Conservation (phyloP, 1,140 invertebrate species). For the Drosophila tristis region DNA sequence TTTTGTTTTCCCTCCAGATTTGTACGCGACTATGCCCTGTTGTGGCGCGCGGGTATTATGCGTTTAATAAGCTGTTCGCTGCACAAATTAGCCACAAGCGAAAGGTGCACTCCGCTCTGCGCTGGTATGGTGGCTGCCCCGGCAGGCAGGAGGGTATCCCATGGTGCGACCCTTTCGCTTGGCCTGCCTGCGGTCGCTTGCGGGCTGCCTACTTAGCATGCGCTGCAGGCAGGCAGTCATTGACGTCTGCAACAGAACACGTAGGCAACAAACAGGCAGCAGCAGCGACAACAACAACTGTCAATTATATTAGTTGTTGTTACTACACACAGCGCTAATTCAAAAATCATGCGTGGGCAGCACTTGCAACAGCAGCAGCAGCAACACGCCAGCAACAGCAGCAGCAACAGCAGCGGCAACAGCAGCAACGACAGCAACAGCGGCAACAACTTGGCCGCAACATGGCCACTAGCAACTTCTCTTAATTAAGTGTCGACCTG, state of each 20-base stretch:
- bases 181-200: background rate
- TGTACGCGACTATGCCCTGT: background rate
- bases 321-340: slow-evolving; percentile 79
- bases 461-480: slow-evolving; percentile 71
- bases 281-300: slow-evolving; percentile 64
- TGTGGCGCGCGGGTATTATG: background rate
- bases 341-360: slow-evolving; percentile 82
- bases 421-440: slow-evolving; percentile 37
- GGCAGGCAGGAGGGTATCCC: too few species aligned
- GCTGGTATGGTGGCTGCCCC: too few species aligned
- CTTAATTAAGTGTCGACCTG: slow-evolving; percentile 82
- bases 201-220: slow-evolving; percentile 66
- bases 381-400: slow-evolving; percentile 37
- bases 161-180: too few species aligned
- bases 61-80: too few species aligned
- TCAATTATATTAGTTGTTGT: slow-evolving; percentile 82
- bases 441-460: slow-evolving; percentile 49
- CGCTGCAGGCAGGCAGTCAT: slow-evolving; percentile 65
- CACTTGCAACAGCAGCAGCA: slow-evolving; percentile 37
- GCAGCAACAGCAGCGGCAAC: slow-evolving; percentile 36
- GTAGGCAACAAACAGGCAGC: slow-evolving; percentile 58
- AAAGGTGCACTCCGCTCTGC: slow-evolving; percentile 3
- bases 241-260: slow-evolving; percentile 76
- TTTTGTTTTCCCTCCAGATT: background rate
- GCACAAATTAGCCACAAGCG: too few species aligned